Evolutionary conservation across 2,797 vertebrate genomes (phyloP).

Genomic region (Pangasius larnaudii): DNA sequence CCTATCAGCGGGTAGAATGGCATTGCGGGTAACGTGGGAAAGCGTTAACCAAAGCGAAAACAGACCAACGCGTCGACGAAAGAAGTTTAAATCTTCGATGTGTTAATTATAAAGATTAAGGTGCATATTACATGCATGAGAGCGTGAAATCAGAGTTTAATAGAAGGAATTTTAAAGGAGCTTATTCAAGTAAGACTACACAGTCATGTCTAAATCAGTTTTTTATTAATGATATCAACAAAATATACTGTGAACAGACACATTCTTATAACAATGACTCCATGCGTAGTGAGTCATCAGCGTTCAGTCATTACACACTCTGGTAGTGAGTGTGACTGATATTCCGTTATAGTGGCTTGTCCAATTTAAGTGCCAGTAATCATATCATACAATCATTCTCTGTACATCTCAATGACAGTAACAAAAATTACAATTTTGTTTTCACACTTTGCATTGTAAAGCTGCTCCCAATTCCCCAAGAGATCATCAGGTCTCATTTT

Average conservation of each 20-base stretch:
- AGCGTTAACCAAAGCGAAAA: background rate
- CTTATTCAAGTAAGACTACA: background rate
- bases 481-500: slow-evolving; percentile 1
- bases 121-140: background rate
- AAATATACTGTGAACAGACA: background rate
- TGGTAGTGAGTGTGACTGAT: background rate
- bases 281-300: background rate
- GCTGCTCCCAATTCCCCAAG: background rate
- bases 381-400: background rate
- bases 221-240: background rate
- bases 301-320: background rate
- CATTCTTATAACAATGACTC: background rate
- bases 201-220: background rate
- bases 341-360: background rate
- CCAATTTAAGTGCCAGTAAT: slow-evolving; percentile 13
- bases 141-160: background rate
- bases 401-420: background rate
- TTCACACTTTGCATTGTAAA: slow-evolving; percentile 1
- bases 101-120: background rate
- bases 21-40: background rate
- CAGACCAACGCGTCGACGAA: background rate
- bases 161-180: background rate
- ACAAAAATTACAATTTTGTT: background rate
- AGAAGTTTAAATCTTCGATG: background rate
- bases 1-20: background rate